phyloP scores from a whole-genome alignment of 2,113 vertebrate genomes.

The Phainopepla nitens region DNA sequence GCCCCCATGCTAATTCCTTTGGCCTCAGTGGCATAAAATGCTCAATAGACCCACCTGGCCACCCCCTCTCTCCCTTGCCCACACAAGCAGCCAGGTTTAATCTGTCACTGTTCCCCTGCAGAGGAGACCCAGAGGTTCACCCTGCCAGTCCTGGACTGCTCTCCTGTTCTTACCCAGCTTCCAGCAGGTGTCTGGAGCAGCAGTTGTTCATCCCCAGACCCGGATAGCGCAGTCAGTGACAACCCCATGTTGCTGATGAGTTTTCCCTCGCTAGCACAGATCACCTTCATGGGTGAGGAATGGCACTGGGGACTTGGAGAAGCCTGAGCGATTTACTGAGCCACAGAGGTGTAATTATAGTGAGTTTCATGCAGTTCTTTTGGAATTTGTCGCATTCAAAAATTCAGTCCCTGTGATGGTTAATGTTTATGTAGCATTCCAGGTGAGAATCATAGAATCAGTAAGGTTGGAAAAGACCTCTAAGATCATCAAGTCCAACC shows the following conservation, averaged over 20 bases:
- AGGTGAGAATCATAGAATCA: neutral
- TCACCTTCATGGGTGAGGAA: neutral
- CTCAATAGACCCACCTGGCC: rapidly evolving
- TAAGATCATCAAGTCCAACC: neutral
- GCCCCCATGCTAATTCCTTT: neutral
- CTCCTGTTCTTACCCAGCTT: neutral
- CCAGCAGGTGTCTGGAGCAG: neutral
- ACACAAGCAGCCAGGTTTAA: neutral
- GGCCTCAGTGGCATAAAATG: neutral
- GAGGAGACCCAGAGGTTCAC: neutral
- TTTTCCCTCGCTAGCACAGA: neutral
- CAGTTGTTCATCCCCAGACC: neutral
- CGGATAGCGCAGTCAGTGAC: neutral
- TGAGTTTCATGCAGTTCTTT: neutral
- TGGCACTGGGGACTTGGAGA: neutral
- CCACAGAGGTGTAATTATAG: neutral
- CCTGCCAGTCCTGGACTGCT: neutral
- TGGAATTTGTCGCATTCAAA: neutral
- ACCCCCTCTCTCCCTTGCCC: neutral
- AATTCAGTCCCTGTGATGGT: neutral
- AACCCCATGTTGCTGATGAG: neutral
- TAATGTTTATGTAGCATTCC: neutral
- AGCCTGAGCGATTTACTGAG: neutral
- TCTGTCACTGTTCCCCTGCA: neutral
- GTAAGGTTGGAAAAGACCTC: neutral